Evolutionary conservation across 1,140 invertebrate species (phyloP), one percentile per base, ranked within the genome.

Genomic region (Sipha flava): DNA sequence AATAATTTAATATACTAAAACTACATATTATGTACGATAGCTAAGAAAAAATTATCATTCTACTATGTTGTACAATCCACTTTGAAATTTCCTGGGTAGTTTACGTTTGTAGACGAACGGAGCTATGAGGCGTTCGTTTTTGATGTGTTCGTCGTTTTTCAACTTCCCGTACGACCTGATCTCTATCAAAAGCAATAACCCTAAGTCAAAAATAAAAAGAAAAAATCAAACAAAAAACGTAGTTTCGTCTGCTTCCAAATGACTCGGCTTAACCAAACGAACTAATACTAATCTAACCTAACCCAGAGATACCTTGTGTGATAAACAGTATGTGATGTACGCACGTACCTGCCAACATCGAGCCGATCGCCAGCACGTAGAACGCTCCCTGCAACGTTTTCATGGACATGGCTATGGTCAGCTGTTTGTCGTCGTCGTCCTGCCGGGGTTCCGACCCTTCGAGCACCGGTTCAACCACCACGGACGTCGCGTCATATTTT

Each of bases 311-410:
- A 62, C 31, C 34, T 18, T 34, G 26, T 1, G 16, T 1, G 5
- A 12, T 23, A n/a, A 12, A 34, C 29, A 9, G 37, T 18, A 31
- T 18, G 14, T 37, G n/a, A 37, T 66, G 26, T 23, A 18, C 14
- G 12, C 62, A 70, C 14, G n/a, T n/a, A 82, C 82, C 80, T 43
- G 81, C 75, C 37, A 79, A 10, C 52, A 87, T 81, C 83, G 88
- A 86, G 31, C 90, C 90, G 29, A 90, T 86, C 10, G 87, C 85
- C 0, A 91, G 84, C 4, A 90, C 85, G 84, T 90, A 90, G 82
- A 92, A 92, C 0, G 90, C 89, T 18, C 90, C 90, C 81, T 90
- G 88, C 0, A 92, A 82, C 88, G 91, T 90, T 82, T 87, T 87
- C 29, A 91, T 84, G 64, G 87, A 90, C 0, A 92, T 86, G 0